A percentile compares a stretch with the other conserved stretches of the same genome.
Conservation (phyloP, 1,140 invertebrate genomes). For the Sinella curviseta region DNA sequence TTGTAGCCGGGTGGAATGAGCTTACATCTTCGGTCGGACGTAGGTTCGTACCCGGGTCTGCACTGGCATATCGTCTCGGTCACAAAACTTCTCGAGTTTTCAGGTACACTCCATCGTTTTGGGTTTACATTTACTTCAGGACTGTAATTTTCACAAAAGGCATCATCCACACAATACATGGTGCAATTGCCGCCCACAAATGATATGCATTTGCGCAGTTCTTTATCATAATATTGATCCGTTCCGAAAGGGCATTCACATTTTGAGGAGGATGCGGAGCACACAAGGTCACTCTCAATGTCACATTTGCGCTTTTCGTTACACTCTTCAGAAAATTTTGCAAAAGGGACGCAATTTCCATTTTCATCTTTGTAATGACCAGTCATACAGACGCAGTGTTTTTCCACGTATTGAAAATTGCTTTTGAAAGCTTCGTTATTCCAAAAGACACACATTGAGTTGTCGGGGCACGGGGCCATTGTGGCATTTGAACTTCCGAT, state of each 20-base stretch:
- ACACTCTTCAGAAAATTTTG: constrained; percentile 2
- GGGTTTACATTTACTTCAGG: constrained; percentile 17
- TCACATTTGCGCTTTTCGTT: constrained; percentile 11
- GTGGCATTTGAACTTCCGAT: constrained; percentile 7
- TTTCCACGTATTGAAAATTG: not conserved
- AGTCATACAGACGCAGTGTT: not conserved
- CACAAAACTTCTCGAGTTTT: not conserved
- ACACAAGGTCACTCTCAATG: constrained; percentile 15
- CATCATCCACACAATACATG: constrained; percentile 28
- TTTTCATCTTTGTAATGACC: constrained; percentile 3
- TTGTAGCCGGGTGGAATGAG: constrained; percentile 13
- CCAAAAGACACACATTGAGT: constrained; percentile 9
- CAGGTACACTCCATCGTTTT: constrained; percentile 12
- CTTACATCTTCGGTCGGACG: constrained; percentile 14
- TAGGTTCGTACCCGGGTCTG: constrained; percentile 24
- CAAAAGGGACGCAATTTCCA: constrained; percentile 3
- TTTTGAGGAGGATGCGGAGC: not conserved
- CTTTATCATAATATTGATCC: constrained; percentile 24
- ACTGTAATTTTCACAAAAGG: constrained; percentile 26
- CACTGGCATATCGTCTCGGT: constrained; percentile 26
- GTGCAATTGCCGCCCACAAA: constrained; percentile 29
- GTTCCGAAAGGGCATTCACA: constrained; percentile 26
- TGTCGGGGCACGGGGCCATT: constrained; percentile 12
- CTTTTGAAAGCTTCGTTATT: constrained; percentile 9
- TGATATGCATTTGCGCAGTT: constrained; percentile 28